Percentiles rank a stretch among this genome's conserved stretches.
Evolutionary conservation across 2,113 vertebrate genomes (phyloP).

Genomic region (Bujurquina vittata): DNA sequence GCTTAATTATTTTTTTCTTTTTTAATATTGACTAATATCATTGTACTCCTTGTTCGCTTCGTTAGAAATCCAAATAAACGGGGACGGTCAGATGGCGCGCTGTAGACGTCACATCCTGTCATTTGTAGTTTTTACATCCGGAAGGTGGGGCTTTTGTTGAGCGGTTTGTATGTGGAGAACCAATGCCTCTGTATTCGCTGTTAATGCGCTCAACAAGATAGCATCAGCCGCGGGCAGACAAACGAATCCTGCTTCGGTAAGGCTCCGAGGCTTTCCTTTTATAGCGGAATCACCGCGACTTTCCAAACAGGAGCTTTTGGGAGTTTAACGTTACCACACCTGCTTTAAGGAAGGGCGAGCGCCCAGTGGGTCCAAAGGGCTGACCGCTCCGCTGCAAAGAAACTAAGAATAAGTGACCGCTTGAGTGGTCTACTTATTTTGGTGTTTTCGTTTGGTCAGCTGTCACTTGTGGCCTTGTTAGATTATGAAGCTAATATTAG

Average conservation of each 20-base stretch:
- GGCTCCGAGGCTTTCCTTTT: background rate
- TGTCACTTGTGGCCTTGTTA: background rate
- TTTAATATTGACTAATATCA: background rate
- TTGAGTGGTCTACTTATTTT: background rate
- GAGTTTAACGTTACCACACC: conserved; percentile 11
- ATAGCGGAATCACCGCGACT: background rate
- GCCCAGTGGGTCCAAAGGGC: background rate
- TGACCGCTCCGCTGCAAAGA: background rate
- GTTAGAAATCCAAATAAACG: background rate
- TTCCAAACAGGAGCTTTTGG: background rate
- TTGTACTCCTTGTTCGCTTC: too few species aligned
- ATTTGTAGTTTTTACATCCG: conserved; percentile 41
- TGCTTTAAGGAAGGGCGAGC: conserved; percentile 31
- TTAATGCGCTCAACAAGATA: conserved; percentile 58
- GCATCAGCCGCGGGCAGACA: conserved; percentile 29
- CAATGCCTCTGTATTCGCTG: conserved; percentile 31
- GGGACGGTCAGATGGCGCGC: background rate
- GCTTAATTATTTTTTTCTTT: background rate
- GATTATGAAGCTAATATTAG: background rate
- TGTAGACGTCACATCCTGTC: conserved; percentile 39
- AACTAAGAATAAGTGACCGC: background rate
- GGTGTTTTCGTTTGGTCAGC: background rate
- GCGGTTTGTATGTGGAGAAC: conserved; percentile 46
- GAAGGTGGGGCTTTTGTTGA: conserved; percentile 74
- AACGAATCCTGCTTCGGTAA: conserved; percentile 49